Conservation (phyloP, 2,797 vertebrate species). For the Lemur catta region DNA sequence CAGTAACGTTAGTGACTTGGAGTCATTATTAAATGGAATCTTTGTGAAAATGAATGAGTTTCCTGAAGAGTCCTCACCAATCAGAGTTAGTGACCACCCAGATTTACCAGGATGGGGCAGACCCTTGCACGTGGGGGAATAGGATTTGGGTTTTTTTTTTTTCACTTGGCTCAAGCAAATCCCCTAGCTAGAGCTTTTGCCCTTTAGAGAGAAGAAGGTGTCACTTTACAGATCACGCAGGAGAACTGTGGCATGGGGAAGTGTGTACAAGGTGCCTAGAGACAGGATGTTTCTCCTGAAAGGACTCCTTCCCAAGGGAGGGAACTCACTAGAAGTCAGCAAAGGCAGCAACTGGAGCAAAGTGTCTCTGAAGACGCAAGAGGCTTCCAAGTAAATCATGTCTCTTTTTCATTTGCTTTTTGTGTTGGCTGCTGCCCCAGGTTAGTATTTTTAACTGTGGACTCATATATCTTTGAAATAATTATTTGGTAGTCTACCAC, state of each 20-base stretch:
- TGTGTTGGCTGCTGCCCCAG: neutral
- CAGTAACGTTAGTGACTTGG: neutral
- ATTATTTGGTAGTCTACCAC: neutral
- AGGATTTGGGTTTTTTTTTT: too few relatives aligned
- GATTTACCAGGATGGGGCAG: neutral
- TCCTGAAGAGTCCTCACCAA: neutral
- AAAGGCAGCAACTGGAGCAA: neutral
- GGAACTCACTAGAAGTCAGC: accelerated
- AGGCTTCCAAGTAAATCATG: neutral
- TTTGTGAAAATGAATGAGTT: neutral
- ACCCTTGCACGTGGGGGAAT: neutral
- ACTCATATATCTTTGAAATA: neutral
- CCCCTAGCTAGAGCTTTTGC: neutral
- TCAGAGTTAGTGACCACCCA: neutral
- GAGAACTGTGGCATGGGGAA: neutral
- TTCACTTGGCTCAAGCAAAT: neutral
- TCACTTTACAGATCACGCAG: slow-evolving; percentile 29
- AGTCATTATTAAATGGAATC: neutral
- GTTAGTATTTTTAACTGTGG: neutral
- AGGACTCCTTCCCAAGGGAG: neutral
- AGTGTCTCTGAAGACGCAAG: neutral
- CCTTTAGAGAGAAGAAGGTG: neutral
- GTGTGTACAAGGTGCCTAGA: neutral
- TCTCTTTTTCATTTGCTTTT: neutral
- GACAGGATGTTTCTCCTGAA: slow-evolving; percentile 29